phyloP scores from a whole-genome alignment of 1,140 invertebrate species.

The Trichoplusia ni region DNA sequence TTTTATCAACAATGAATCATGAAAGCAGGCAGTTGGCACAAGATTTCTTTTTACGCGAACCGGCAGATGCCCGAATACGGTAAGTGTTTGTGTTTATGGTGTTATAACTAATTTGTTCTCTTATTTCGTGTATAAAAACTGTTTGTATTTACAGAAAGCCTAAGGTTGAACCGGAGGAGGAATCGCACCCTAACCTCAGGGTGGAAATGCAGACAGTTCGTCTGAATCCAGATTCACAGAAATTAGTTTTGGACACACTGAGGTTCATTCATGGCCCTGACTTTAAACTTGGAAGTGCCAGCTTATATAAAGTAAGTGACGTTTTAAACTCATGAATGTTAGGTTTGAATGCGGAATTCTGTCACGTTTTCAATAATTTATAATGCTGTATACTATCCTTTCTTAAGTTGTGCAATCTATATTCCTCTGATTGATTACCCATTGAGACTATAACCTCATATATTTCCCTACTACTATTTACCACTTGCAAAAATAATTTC shows the following conservation, averaged over 20 bases:
- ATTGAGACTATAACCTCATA: too few species aligned
- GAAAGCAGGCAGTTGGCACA: slow-evolving; percentile 79
- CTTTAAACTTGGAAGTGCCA: slow-evolving; percentile 81
- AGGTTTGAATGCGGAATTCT: too few species aligned
- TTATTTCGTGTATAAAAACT: slow-evolving; percentile 2
- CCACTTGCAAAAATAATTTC: too few species aligned
- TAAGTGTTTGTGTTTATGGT: slow-evolving; percentile 47
- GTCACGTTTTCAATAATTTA: too few species aligned
- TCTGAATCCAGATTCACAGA: slow-evolving; percentile 85
- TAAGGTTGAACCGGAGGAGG: slow-evolving; percentile 69
- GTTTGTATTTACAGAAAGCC: slow-evolving; percentile 56
- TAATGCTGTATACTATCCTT: background rate
- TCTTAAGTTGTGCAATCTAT: slow-evolving; percentile 12
- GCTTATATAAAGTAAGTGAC: slow-evolving; percentile 79
- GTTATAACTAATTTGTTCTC: slow-evolving; percentile 29
- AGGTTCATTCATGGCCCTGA: slow-evolving; percentile 86
- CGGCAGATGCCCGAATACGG: slow-evolving; percentile 81
- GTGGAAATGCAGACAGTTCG: slow-evolving; percentile 87
- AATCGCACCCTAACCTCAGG: slow-evolving; percentile 81
- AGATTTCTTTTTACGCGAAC: slow-evolving; percentile 81
- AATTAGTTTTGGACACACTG: slow-evolving; percentile 86
- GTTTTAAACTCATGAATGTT: background rate
- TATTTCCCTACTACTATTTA: too few species aligned
- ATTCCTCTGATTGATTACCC: background rate
- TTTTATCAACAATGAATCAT: slow-evolving; percentile 67